Base-by-base conservation (phyloP, 2,113 vertebrate species). In the Aplodontia rufa region DNA sequence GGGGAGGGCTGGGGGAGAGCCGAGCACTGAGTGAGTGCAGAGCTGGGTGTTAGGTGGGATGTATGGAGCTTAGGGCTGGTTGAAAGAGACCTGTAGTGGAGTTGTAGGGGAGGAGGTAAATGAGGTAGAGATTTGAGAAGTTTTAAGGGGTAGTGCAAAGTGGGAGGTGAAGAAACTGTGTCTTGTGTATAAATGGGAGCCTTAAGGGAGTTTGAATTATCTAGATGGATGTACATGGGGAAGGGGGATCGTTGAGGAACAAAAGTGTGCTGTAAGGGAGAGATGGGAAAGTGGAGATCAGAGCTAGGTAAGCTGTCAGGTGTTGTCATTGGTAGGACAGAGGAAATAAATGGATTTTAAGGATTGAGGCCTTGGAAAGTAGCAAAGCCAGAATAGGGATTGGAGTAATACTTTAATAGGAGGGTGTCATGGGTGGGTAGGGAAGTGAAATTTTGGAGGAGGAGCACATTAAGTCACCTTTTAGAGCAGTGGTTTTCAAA, bases 1-100 rank as follows among this genome's bases (percentile, higher is more conserved):
- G 97, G 8, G 98, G 98, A 45, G 98, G 98, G 19, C 98, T 97
- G 71, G 97, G 13, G 98, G 98, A 32, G 98, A 98, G 28, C 97
- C 97, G 55, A 87, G 95, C 81, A 82, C 86, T 79, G 78, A 91
- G 22, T n/a, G 93, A 90, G 79, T 86, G 87, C 85, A 95, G 86
- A 90, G 87, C 68, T 87, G 90, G 87, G 75, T 87, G 30, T 96
- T 93, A 94, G 84, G 40, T 93, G 95, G 90, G 96, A 32, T 82
- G 8, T 91, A 91, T 72, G 85, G 45, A 69, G 62, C 22, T 47
- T 62, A 89, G 74, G 64, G 51, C 62, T 95, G 85, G 80, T 95
- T 79, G 84, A 75, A 76, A 90, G 95, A 95, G 87, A n/a, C 53
- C 60, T 96, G 78, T 55, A 90, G 62, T 90, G 47, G 53, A 96